Evolutionary conservation across 2,113 vertebrate species (phyloP).

Genomic region (Misgurnus anguillicaudatus): DNA sequence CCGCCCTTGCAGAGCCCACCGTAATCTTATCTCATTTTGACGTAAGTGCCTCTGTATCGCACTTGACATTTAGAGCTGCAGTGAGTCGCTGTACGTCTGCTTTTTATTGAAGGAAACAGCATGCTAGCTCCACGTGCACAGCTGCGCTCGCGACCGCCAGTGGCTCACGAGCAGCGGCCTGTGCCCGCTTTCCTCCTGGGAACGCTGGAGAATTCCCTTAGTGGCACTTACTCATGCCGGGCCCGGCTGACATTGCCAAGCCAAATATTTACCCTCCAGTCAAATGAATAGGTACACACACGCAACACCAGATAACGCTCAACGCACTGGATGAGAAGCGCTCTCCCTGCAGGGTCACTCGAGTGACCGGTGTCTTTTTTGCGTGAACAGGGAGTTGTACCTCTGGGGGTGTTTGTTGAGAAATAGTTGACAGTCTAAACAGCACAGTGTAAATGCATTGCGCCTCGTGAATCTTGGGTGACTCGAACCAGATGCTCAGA

Average conservation of each 20-base stretch:
- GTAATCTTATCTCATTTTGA: conserved; percentile 49
- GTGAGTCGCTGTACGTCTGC: conserved; percentile 8
- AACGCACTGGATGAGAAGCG: neutral
- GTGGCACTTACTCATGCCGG: conserved; percentile 39
- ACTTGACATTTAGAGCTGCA: conserved; percentile 42
- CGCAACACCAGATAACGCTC: conserved; percentile 35
- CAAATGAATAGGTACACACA: conserved; percentile 42
- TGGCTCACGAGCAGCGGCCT: conserved; percentile 29
- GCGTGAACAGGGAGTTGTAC: neutral
- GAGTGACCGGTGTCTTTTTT: too few relatives aligned
- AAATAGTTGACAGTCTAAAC: conserved; percentile 11
- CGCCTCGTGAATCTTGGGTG: neutral
- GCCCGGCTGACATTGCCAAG: conserved; percentile 29
- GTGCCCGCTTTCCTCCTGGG: conserved; percentile 26
- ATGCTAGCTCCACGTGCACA: conserved; percentile 19
- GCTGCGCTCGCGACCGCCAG: neutral
- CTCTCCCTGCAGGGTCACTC: neutral
- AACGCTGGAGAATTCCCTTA: conserved; percentile 45
- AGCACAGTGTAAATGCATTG: neutral
- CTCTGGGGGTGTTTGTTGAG: neutral
- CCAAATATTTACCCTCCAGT: conserved; percentile 54
- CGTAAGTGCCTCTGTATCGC: conserved; percentile 32
- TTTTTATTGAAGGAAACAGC: conserved; percentile 26
- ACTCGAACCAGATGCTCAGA: conserved; percentile 20
- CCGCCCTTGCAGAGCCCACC: conserved; percentile 33